phyloP scores from a whole-genome alignment of 2,797 vertebrate genomes.

The Spinus pinus region DNA sequence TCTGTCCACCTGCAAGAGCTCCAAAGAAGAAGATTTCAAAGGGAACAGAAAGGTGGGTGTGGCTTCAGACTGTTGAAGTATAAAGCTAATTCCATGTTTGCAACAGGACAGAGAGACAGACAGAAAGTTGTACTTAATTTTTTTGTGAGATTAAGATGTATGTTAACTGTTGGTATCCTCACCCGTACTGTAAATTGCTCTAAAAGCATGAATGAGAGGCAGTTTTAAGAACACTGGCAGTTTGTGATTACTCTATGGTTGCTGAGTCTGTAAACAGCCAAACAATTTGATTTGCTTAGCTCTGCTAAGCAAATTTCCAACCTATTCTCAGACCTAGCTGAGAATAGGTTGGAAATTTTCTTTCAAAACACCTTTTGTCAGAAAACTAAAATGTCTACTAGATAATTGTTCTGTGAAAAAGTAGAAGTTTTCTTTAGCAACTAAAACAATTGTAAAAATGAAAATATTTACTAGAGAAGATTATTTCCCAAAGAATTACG shows the following conservation, averaged over 20 bases:
- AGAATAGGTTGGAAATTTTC: background rate
- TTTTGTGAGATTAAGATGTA: background rate
- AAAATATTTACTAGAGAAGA: background rate
- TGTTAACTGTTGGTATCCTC: background rate
- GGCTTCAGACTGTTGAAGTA: background rate
- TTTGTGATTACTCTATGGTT: background rate
- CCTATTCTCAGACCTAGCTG: background rate
- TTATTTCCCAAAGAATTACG: background rate
- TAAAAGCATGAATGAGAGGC: background rate
- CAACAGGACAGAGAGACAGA: background rate
- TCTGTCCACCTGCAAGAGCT: background rate
- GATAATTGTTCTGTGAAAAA: background rate
- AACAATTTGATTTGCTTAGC: background rate
- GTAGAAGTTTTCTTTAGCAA: background rate
- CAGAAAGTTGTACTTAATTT: background rate
- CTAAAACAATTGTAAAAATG: background rate
- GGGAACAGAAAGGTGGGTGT: background rate
- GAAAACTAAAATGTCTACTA: background rate
- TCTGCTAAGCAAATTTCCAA: background rate
- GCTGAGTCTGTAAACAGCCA: background rate
- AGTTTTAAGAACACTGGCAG: background rate
- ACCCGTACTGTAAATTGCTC: background rate
- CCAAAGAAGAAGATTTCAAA: background rate
- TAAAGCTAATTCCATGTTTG: background rate
- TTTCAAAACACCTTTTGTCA: background rate